Evolutionary conservation across 2,797 vertebrate species (phyloP).

Genomic region (Fistularia commersonii): DNA sequence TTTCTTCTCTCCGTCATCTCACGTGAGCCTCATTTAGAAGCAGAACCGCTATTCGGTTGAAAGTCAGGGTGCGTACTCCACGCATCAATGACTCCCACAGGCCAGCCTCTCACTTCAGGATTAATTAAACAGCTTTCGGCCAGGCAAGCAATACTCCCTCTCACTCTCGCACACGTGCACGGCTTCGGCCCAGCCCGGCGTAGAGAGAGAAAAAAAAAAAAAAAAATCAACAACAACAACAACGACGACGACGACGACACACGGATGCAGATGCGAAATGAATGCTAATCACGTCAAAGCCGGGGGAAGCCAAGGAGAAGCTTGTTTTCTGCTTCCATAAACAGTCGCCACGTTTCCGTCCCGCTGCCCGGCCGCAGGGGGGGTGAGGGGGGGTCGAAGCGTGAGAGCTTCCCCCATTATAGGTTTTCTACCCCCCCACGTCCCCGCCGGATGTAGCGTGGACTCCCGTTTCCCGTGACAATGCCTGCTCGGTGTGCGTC

Average conservation of each 20-base stretch:
- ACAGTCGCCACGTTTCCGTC: constrained; percentile 60
- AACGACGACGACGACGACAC: too few species aligned
- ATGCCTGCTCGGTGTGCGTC: too few species aligned
- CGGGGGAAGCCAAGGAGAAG: constrained; percentile 31
- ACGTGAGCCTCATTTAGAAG: constrained; percentile 11
- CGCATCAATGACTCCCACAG: constrained; percentile 24
- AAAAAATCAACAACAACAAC: too few species aligned
- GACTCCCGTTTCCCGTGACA: constrained; percentile 45
- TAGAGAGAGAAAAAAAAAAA: too few species aligned
- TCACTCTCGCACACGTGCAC: constrained; percentile 7
- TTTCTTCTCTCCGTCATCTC: constrained; percentile 5
- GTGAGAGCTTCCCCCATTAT: constrained; percentile 43
- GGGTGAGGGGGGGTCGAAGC: constrained; percentile 32
- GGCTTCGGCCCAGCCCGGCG: constrained; percentile 4
- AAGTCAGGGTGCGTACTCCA: constrained; percentile 16
- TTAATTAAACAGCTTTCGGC: constrained; percentile 45
- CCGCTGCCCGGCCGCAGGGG: constrained; percentile 55
- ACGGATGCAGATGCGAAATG: constrained; percentile 42
- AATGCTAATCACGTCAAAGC: constrained; percentile 47
- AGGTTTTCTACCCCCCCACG: constrained; percentile 31
- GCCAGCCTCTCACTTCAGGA: constrained; percentile 25
- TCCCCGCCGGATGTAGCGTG: constrained; percentile 52
- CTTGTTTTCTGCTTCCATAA: constrained; percentile 59
- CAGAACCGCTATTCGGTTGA: constrained; percentile 11
- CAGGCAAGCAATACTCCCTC: constrained; percentile 9